Evolutionary conservation across 2,888 invertebrate species (phyloP).

Genomic region (Neelides folsomi): DNA sequence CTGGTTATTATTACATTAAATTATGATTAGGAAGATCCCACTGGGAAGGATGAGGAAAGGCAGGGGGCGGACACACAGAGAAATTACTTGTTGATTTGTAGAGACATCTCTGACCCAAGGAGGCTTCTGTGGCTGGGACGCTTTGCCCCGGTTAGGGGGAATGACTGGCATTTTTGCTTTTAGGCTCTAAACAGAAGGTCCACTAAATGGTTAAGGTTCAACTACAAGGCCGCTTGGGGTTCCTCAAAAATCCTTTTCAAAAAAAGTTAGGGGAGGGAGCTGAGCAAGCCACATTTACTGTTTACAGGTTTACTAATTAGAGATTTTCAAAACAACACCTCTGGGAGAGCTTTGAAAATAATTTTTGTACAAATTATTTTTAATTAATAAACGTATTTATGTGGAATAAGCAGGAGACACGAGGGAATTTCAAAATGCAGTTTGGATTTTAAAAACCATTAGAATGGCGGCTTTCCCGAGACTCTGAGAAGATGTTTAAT

Average conservation of each 20-base stretch:
- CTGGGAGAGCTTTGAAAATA: too few relatives aligned
- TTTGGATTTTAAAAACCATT: too few relatives aligned
- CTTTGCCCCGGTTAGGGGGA: constrained; percentile 19
- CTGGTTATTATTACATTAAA: too few relatives aligned
- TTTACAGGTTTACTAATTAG: not conserved
- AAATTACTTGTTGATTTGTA: constrained; percentile 29
- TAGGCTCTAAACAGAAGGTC: constrained; percentile 2
- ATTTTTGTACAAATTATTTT: too few relatives aligned
- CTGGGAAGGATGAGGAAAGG: too few relatives aligned
- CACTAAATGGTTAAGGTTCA: not conserved
- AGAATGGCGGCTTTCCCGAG: too few relatives aligned
- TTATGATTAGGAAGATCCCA: too few relatives aligned
- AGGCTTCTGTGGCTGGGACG: constrained; percentile 24
- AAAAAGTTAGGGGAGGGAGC: not conserved
- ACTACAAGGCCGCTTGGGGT: not conserved
- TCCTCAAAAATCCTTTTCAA: not conserved
- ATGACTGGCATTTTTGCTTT: constrained; percentile 22
- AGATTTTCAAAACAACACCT: too few relatives aligned
- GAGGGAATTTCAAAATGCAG: too few relatives aligned
- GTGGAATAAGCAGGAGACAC: too few relatives aligned
- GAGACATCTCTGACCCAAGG: constrained; percentile 27
- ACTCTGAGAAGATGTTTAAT: too few relatives aligned
- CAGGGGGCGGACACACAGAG: constrained; percentile 6
- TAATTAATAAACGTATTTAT: too few relatives aligned
- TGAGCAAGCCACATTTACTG: not conserved